Conservation (phyloP, 2,888 invertebrate genomes). For the Hetaerina titia region DNA sequence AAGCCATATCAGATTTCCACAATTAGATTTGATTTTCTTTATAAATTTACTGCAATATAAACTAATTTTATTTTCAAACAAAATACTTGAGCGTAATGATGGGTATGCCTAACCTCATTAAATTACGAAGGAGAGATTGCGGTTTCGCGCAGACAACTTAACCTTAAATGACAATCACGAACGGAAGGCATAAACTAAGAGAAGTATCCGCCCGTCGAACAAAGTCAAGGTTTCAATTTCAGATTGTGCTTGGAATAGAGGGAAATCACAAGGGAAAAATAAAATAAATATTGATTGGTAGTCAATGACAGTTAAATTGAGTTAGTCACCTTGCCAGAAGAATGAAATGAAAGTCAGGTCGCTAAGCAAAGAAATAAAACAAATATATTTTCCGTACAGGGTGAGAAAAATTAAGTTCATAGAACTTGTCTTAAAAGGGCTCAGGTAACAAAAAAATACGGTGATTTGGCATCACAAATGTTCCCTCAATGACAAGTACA, state of each 20-base stretch:
- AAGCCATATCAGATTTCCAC: too few relatives aligned
- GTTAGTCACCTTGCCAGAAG: not conserved
- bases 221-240: not conserved
- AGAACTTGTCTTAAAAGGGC: too few relatives aligned
- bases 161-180: not conserved
- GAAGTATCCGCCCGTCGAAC: too few relatives aligned
- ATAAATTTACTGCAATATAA: not conserved
- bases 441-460: too few relatives aligned
- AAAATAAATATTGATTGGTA: slow-evolving; percentile 1
- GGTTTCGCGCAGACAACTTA: not conserved
- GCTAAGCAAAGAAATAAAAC: not conserved
- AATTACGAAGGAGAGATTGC: not conserved
- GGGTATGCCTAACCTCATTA: not conserved
- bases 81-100: not conserved
- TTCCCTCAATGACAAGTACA: too few relatives aligned
- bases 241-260: not conserved
- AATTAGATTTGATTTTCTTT: too few relatives aligned
- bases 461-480: too few relatives aligned
- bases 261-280: not conserved
- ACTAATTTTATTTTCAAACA: not conserved
- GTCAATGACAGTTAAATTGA: not conserved
- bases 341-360: not conserved
- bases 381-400: not conserved
- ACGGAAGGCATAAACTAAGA: not conserved
- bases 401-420: not conserved